These are phyloP conservation scores for Chelonia mydas DNA, from an alignment of 2,797 vertebrate species.

Conservation along the genomic window DNA sequence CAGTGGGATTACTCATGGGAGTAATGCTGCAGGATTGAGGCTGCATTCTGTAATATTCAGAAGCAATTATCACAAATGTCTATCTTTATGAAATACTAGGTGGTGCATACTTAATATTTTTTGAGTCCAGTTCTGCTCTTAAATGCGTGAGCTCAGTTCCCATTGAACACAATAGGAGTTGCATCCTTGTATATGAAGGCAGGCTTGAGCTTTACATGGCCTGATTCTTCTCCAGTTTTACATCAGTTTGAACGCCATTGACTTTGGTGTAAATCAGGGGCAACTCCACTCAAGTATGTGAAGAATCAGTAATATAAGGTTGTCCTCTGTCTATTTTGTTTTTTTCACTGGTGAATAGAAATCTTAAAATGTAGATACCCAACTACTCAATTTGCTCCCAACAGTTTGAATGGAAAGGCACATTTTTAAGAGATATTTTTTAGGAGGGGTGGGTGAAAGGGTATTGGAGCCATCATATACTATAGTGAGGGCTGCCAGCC, in stretches of 20 bases:
- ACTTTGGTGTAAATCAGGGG: neutral
- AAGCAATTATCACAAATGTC: neutral
- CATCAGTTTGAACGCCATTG: neutral
- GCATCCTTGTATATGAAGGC: neutral
- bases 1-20: neutral
- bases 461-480: neutral
- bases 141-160: neutral
- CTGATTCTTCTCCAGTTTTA: accelerated
- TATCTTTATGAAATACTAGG: neutral
- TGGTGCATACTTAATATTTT: accelerated
- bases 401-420: neutral
- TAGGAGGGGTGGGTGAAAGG: neutral
- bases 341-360: neutral
- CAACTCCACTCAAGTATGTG: too few relatives aligned
- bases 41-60: neutral
- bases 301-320: neutral
- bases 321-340: neutral
- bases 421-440: accelerated
- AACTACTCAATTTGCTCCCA: neutral
- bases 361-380: neutral
- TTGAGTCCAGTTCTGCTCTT: neutral
- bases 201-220: neutral
- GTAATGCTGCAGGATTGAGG: neutral
- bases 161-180: neutral
- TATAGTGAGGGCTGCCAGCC: neutral